Conservation (phyloP, 2,113 vertebrate species). For the Pavo muticus region DNA sequence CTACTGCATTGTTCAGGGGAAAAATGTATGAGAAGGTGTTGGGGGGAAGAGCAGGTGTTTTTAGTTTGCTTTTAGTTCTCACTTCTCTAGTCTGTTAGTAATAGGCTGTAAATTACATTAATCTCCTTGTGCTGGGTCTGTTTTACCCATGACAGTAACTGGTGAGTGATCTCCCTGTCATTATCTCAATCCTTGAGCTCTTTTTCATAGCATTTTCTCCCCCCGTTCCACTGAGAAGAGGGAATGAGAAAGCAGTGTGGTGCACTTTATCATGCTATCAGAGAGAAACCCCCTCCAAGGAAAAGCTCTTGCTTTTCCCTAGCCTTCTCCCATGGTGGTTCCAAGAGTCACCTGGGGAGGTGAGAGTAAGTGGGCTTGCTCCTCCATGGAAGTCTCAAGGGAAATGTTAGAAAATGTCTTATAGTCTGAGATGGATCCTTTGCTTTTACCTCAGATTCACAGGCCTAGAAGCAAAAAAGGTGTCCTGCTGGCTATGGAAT, state of each 20-base stretch:
- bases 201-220: not conserved
- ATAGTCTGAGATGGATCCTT: not conserved
- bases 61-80: not conserved
- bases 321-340: not conserved
- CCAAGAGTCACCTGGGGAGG: not conserved
- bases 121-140: not conserved
- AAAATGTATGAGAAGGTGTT: not conserved
- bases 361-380: not conserved
- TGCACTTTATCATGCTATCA: not conserved
- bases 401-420: not conserved
- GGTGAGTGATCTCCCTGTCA: not conserved
- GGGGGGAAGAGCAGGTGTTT: not conserved
- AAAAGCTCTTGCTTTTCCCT: not conserved
- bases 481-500: rapidly evolving
- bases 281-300: not conserved
- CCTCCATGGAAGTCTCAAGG: not conserved
- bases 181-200: not conserved
- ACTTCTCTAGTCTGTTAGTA: not conserved
- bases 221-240: not conserved
- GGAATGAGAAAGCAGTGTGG: not conserved
- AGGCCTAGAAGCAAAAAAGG: not conserved
- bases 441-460: not conserved
- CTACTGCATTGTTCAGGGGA: not conserved
- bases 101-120: not conserved
- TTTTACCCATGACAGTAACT: not conserved